A percentile compares a stretch with the other conserved stretches of the same genome.
These are phyloP conservation scores for Andricus quercusramuli DNA, from an alignment of 2,888 invertebrate species.

Conservation along the genomic window DNA sequence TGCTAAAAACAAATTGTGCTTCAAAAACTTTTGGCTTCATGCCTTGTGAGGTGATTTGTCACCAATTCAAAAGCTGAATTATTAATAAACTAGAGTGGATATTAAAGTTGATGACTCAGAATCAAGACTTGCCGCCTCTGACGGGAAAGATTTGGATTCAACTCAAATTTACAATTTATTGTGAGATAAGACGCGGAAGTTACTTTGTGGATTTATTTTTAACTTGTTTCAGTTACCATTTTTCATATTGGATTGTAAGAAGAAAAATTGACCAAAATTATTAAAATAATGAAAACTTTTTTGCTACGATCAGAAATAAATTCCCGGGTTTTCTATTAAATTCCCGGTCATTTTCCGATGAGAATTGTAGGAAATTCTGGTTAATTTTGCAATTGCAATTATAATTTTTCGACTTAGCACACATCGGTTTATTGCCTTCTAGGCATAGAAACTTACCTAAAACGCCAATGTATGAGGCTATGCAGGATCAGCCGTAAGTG, in stretches of 20 bases:
- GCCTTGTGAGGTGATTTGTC: conserved; percentile 22
- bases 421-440: conserved; percentile 4
- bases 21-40: conserved; percentile 33
- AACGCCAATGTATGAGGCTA: conserved; percentile 74
- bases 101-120: conserved; percentile 26
- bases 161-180: neutral
- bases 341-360: too few relatives aligned
- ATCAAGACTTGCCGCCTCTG: neutral
- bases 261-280: neutral
- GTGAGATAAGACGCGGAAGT: neutral
- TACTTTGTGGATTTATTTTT: neutral
- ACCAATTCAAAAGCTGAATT: conserved; percentile 7
- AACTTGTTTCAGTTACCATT: neutral
- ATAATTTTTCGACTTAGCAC: neutral
- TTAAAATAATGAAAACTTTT: too few relatives aligned
- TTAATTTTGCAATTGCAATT: neutral
- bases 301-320: too few relatives aligned
- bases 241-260: neutral
- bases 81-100: conserved; percentile 24
- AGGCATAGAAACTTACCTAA: conserved; percentile 55
- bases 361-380: neutral
- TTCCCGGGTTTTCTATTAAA: too few relatives aligned
- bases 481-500: conserved; percentile 72
- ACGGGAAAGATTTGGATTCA: neutral
- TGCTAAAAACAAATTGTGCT: conserved; percentile 5